Percentiles rank a stretch among this genome's conserved stretches.
Evolutionary conservation across 2,113 vertebrate genomes (phyloP).

Genomic region (Megatriorchis doriae): DNA sequence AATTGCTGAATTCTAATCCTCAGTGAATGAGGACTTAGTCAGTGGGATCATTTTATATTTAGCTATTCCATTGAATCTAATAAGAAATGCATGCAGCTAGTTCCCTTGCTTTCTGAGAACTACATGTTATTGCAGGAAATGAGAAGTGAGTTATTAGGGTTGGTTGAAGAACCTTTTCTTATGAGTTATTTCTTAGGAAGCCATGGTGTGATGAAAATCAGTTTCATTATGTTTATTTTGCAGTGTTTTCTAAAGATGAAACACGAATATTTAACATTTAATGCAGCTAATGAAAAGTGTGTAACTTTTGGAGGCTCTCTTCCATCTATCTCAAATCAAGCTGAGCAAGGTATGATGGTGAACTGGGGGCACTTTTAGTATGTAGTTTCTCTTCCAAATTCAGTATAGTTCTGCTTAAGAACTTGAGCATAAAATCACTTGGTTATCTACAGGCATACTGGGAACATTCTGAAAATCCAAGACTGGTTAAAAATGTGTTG

Average conservation of each 20-base stretch:
- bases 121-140: neutral
- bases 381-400: neutral
- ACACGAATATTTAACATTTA: conserved; percentile 59
- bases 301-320: conserved; percentile 77
- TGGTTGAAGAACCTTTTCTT: neutral
- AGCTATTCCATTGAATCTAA: neutral
- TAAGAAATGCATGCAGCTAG: neutral
- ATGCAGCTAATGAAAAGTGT: conserved; percentile 77
- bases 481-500: neutral
- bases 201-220: neutral
- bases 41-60: neutral
- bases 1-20: neutral
- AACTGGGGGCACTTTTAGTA: neutral
- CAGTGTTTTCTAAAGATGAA: conserved; percentile 85
- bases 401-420: neutral
- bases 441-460: neutral
- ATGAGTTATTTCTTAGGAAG: neutral
- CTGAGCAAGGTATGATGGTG: conserved; percentile 84
- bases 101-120: neutral
- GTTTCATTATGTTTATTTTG: conserved; percentile 52
- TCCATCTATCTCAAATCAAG: conserved; percentile 83
- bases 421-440: neutral
- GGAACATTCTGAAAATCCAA: neutral
- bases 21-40: neutral
- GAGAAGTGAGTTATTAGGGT: neutral